Evolutionary conservation across 2,888 invertebrate species (phyloP).

Genomic region (Pyrgus malvae): DNA sequence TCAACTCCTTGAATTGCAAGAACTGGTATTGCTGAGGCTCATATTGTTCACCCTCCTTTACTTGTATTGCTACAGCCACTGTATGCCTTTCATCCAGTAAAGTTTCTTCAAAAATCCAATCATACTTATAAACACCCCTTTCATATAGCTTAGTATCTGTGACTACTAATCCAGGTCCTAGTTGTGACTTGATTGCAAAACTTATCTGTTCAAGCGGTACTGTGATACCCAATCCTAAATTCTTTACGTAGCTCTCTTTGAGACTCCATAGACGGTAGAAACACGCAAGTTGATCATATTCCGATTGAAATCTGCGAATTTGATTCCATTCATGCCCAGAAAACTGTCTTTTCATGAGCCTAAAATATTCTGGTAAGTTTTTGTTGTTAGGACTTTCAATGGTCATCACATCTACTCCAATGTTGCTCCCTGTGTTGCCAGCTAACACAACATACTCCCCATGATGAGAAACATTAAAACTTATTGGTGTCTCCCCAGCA

Average conservation of each 20-base stretch:
- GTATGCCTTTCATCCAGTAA: conserved; percentile 88
- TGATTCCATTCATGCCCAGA: conserved; percentile 90
- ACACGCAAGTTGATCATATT: conserved; percentile 86
- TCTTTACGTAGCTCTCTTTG: conserved; percentile 97
- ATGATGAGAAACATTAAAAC: conserved; percentile 97
- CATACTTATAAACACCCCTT: conserved; percentile 75
- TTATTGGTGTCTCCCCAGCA: conserved; percentile 57
- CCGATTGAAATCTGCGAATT: conserved; percentile 81
- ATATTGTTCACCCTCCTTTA: conserved; percentile 44
- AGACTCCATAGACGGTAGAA: conserved; percentile 96
- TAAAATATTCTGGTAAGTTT: conserved; percentile 89
- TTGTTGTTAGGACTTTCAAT: conserved; percentile 88
- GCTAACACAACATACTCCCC: conserved; percentile 92
- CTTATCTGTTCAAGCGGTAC: conserved; percentile 88
- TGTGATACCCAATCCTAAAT: conserved; percentile 92
- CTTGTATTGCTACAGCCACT: conserved; percentile 86
- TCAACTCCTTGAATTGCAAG: conserved; percentile 83
- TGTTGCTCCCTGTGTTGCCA: conserved; percentile 78
- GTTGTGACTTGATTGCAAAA: conserved; percentile 85
- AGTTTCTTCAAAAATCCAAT: conserved; percentile 93
- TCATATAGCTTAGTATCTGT: conserved; percentile 86
- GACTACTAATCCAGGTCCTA: conserved; percentile 66
- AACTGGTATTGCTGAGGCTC: conserved; percentile 67
- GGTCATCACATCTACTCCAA: conserved; percentile 96
- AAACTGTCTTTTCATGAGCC: conserved; percentile 93